phyloP scores from a whole-genome alignment of 2,888 invertebrate genomes.

The Pollenia angustigena region DNA sequence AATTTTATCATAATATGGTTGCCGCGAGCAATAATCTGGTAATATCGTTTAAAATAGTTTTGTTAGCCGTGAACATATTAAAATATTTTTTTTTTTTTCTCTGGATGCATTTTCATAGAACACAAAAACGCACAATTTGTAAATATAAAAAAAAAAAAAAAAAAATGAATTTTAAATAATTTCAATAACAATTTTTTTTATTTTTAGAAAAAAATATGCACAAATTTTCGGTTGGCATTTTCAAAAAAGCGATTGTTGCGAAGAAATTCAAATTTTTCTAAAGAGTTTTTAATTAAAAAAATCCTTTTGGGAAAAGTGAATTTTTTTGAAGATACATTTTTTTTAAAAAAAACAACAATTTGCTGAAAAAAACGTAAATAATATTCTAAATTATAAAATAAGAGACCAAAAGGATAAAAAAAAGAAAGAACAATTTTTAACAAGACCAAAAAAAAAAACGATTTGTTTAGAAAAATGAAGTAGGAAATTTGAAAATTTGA shows the following conservation, averaged over 20 bases:
- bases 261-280: slow-evolving; percentile 52
- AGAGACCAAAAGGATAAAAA: slow-evolving; percentile 54
- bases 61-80: too few relatives aligned
- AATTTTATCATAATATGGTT: too few relatives aligned
- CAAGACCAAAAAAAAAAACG: slow-evolving; percentile 49
- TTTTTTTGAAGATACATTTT: slow-evolving; percentile 41
- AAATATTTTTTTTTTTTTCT: slow-evolving; percentile 29
- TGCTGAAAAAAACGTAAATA: slow-evolving; percentile 70
- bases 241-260: slow-evolving; percentile 69
- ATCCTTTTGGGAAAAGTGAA: slow-evolving; percentile 32
- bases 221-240: slow-evolving; percentile 67
- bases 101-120: not conserved
- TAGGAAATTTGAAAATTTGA: not conserved
- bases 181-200: slow-evolving; percentile 10
- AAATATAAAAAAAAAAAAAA: slow-evolving; percentile 47
- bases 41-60: too few relatives aligned
- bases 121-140: slow-evolving; percentile 45
- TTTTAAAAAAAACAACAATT: slow-evolving; percentile 41
- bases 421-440: slow-evolving; percentile 15
- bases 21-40: too few relatives aligned
- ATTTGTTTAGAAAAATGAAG: slow-evolving; percentile 2
- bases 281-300: not conserved
- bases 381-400: slow-evolving; percentile 74
- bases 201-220: slow-evolving; percentile 30
- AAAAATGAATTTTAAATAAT: slow-evolving; percentile 41